A percentile compares a stretch with the other conserved stretches of the same genome.
phyloP scores from a whole-genome alignment of 1,140 invertebrate species.

The Calephelis nemesis region DNA sequence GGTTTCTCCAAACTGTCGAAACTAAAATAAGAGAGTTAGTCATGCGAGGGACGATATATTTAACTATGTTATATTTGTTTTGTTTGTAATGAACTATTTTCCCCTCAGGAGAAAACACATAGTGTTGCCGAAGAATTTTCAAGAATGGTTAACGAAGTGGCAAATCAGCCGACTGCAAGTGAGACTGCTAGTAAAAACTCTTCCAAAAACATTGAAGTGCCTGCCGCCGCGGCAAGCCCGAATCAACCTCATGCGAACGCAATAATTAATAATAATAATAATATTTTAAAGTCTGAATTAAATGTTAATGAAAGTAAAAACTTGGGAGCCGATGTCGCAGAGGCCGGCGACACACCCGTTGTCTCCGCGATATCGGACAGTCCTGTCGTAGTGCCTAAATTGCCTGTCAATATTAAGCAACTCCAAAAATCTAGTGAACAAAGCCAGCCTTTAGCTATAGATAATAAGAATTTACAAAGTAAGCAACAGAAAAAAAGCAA shows the following conservation, averaged over 20 bases:
- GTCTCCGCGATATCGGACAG: slow-evolving; percentile 70
- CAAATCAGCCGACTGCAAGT: slow-evolving; percentile 50
- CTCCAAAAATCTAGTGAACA: slow-evolving; percentile 59
- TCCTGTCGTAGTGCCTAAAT: slow-evolving; percentile 75
- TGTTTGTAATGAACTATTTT: slow-evolving; percentile 14
- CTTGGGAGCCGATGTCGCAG: slow-evolving; percentile 53
- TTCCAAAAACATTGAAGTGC: slow-evolving; percentile 50
- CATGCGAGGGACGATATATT: too few species aligned
- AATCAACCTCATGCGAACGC: slow-evolving; percentile 56
- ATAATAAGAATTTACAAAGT: slow-evolving; percentile 53
- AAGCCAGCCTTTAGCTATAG: slow-evolving; percentile 50
- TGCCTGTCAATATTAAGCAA: slow-evolving; percentile 58
- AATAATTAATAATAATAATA: slow-evolving; percentile 64
- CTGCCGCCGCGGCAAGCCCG: slow-evolving; percentile 40
- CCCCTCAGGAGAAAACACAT: slow-evolving; percentile 44
- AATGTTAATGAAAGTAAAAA: slow-evolving; percentile 63
- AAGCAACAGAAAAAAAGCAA: slow-evolving; percentile 60
- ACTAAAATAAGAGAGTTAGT: too few species aligned
- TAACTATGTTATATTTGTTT: background rate
- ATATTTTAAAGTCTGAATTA: slow-evolving; percentile 68
- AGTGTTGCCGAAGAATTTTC: slow-evolving; percentile 63
- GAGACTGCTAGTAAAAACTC: slow-evolving; percentile 56
- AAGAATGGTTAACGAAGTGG: slow-evolving; percentile 62
- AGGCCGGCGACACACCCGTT: slow-evolving; percentile 58
- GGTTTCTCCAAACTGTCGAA: too few species aligned